phyloP scores from a whole-genome alignment of 2,888 invertebrate species.

The Galerucella calmariensis region DNA sequence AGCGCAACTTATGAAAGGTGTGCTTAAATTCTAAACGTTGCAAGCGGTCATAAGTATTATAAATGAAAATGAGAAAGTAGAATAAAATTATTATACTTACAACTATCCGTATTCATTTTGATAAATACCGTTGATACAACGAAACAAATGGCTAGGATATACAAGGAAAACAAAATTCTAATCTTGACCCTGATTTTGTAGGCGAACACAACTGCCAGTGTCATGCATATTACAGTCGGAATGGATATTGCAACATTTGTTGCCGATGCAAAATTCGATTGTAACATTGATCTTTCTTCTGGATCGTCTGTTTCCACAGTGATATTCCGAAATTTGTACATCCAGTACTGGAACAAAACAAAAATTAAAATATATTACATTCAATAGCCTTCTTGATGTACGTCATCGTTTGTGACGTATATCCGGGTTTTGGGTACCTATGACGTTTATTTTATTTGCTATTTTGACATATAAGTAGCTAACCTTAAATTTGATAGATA shows the following conservation, averaged over 20 bases:
- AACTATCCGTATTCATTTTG: conserved; percentile 42
- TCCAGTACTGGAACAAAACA: conserved; percentile 47
- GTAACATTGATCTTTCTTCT: conserved; percentile 42
- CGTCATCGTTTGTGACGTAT: too few species aligned
- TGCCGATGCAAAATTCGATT: conserved; percentile 45
- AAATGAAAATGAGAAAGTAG: neutral
- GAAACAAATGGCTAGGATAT: conserved; percentile 42
- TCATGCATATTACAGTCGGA: conserved; percentile 42
- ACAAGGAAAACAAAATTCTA: conserved; percentile 38
- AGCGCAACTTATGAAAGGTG: too few species aligned
- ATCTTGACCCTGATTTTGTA: conserved; percentile 40
- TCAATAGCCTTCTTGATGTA: too few species aligned
- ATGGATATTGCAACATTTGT: conserved; percentile 41
- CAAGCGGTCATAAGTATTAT: too few species aligned
- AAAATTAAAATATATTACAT: neutral
- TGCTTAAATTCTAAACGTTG: too few species aligned
- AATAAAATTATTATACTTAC: conserved; percentile 38
- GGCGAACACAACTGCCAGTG: conserved; percentile 40
- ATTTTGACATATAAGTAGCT: too few species aligned
- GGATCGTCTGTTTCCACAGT: conserved; percentile 38
- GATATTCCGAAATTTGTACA: conserved; percentile 47
- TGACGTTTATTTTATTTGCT: too few species aligned
- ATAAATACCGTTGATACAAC: conserved; percentile 40
- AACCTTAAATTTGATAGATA: too few species aligned
- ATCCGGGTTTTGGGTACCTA: too few species aligned